A percentile compares a stretch with the other conserved stretches of the same genome.
phyloP scores from a whole-genome alignment of 92 coral and sea anemone genomes.

The Plumapathes pennacea region DNA sequence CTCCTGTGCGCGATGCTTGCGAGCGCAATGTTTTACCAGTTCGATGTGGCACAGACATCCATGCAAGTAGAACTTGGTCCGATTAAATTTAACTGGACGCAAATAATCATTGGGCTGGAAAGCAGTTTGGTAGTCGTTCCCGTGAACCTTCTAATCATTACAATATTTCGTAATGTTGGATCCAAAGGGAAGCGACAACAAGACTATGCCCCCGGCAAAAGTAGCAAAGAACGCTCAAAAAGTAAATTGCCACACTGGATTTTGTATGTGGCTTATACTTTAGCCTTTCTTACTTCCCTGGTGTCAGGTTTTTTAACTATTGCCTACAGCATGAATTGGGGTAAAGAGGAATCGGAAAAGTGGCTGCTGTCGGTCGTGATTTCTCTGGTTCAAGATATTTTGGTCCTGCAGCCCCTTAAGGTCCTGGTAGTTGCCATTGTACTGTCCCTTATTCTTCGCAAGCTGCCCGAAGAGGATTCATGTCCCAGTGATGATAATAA shows the following conservation, averaged over 20 bases:
- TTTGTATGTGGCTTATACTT: constrained; percentile 29
- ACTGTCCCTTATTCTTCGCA: constrained; percentile 59
- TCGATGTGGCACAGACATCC: constrained; percentile 2
- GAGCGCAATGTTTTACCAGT: constrained; percentile 55
- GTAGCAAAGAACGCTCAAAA: too few relatives aligned
- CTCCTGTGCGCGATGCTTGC: constrained; percentile 52
- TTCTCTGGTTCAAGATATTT: constrained; percentile 71
- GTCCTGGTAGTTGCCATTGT: constrained; percentile 58
- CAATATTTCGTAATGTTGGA: constrained; percentile 39
- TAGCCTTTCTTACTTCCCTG: constrained; percentile 24
- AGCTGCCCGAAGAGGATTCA: constrained; percentile 81
- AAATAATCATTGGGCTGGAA: constrained; percentile 46
- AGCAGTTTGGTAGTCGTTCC: constrained; percentile 44
- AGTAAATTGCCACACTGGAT: constrained; percentile 27
- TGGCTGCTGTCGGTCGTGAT: constrained; percentile 68
- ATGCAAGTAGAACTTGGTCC: constrained; percentile 44
- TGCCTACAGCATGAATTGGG: constrained; percentile 82
- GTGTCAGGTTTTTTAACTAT: constrained; percentile 23
- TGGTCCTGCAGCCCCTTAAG: constrained; percentile 72
- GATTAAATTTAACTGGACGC: constrained; percentile 27
- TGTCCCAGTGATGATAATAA: too few relatives aligned
- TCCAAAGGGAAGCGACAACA: too few relatives aligned
- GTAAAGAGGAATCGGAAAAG: constrained; percentile 68
- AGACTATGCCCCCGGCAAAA: too few relatives aligned
- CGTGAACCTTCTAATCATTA: constrained; percentile 37